These are phyloP conservation scores for Chiloscyllium plagiosum DNA, from an alignment of 2,113 vertebrate species.

Conservation along the genomic window DNA sequence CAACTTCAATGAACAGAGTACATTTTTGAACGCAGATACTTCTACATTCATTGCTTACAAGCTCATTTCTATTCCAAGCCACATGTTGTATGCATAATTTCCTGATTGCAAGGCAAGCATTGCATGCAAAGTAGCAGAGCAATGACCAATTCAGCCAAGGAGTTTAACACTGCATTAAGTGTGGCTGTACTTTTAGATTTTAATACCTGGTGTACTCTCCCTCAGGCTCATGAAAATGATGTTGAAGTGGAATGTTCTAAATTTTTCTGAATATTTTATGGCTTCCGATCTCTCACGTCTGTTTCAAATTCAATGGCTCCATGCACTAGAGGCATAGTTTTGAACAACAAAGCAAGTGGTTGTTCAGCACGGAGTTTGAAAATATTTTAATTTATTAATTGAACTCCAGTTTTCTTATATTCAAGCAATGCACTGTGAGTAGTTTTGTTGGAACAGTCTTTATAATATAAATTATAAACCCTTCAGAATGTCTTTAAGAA, in stretches of 20 bases:
- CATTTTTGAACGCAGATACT: neutral
- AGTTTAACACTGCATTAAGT: neutral
- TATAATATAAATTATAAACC: neutral
- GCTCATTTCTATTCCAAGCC: neutral
- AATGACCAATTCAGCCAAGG: neutral
- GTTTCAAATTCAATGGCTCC: neutral
- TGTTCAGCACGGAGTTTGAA: neutral
- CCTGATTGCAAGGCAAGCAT: neutral
- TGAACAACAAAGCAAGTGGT: neutral
- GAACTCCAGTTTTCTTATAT: neutral
- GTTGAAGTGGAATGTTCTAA: slow-evolving; percentile 11
- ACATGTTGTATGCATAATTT: neutral
- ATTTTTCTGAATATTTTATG: neutral
- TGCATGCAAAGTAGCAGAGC: neutral
- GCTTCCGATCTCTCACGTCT: neutral
- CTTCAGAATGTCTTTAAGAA: neutral
- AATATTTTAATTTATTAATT: neutral
- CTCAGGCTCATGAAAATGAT: neutral
- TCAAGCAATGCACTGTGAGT: neutral
- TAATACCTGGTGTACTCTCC: neutral
- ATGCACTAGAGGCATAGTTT: neutral
- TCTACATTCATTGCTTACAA: slow-evolving; percentile 1
- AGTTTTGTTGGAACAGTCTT: neutral
- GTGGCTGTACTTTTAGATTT: neutral
- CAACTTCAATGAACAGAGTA: neutral